Evolutionary conservation across 1,140 invertebrate species (phyloP).

Genomic region (Tetramorium parvispinum): DNA sequence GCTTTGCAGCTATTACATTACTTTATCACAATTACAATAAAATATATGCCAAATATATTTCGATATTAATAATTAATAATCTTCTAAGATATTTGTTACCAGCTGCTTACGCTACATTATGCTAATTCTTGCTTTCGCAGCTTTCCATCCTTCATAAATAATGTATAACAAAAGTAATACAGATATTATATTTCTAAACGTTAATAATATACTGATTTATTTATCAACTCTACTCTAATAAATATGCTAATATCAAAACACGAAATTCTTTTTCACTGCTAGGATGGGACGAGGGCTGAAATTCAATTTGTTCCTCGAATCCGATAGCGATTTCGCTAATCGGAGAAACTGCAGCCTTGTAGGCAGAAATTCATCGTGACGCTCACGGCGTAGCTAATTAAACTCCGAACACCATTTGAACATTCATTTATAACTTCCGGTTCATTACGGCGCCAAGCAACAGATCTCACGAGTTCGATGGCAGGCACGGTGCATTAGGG

Average conservation of each 20-base stretch:
- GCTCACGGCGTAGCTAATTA: not conserved
- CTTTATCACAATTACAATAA: conserved; percentile 2
- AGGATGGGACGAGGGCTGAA: not conserved
- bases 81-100: not conserved
- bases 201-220: conserved; percentile 40
- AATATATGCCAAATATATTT: not conserved
- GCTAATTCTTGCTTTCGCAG: conserved; percentile 21
- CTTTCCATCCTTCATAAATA: conserved; percentile 20
- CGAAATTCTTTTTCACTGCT: not conserved
- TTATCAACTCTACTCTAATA: conserved; percentile 1
- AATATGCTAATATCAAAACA: conserved; percentile 5
- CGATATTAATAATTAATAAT: conserved; percentile 38
- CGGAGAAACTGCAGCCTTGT: not conserved
- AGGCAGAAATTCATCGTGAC: not conserved
- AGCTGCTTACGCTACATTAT: conserved; percentile 18
- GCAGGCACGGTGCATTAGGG: not conserved
- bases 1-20: not conserved
- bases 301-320: not conserved
- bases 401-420: conserved; percentile 15
- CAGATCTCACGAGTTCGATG: not conserved
- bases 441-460: conserved; percentile 12
- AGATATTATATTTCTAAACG: conserved; percentile 41
- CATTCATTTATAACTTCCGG: conserved; percentile 26
- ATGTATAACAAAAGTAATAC: not conserved
- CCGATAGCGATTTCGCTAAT: conserved; percentile 11